Conservation (phyloP, 2,888 invertebrate genomes). For the Nymphalis urticae region DNA sequence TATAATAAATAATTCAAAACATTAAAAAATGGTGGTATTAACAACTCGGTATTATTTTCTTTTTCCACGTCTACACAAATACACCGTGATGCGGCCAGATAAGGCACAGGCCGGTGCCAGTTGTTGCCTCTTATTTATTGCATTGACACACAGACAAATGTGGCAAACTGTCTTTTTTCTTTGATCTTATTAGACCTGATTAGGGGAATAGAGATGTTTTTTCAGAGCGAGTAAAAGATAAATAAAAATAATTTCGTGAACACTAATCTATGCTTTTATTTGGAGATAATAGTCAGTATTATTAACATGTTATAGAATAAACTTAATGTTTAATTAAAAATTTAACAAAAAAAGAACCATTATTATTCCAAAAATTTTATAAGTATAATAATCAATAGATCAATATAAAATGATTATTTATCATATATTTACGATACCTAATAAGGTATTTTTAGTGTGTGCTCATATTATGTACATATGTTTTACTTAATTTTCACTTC, state of each 20-base stretch:
- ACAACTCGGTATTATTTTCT: conserved; percentile 35
- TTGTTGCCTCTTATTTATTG: conserved; percentile 69
- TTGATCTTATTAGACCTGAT: conserved; percentile 61
- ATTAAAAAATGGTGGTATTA: conserved; percentile 41
- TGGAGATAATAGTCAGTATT: too few relatives aligned
- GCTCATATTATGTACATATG: too few relatives aligned
- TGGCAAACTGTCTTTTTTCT: conserved; percentile 65
- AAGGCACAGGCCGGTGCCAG: conserved; percentile 74
- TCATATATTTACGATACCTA: too few relatives aligned
- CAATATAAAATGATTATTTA: too few relatives aligned
- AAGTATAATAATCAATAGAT: too few relatives aligned
- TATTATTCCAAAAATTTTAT: too few relatives aligned
- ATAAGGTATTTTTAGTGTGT: too few relatives aligned
- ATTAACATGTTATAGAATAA: too few relatives aligned
- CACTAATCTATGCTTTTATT: too few relatives aligned
- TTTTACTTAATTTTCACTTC: too few relatives aligned
- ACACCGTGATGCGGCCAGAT: conserved; percentile 70
- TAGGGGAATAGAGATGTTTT: conserved; percentile 55
- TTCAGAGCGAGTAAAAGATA: conserved; percentile 12
- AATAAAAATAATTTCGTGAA: background rate
- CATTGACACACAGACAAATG: conserved; percentile 75
- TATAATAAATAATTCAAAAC: background rate
- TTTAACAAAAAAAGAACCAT: too few relatives aligned
- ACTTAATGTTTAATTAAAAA: too few relatives aligned
- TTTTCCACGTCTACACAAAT: conserved; percentile 65